Conservation (phyloP, 2,888 invertebrate species). For the Pollenia griseotomentosa region DNA sequence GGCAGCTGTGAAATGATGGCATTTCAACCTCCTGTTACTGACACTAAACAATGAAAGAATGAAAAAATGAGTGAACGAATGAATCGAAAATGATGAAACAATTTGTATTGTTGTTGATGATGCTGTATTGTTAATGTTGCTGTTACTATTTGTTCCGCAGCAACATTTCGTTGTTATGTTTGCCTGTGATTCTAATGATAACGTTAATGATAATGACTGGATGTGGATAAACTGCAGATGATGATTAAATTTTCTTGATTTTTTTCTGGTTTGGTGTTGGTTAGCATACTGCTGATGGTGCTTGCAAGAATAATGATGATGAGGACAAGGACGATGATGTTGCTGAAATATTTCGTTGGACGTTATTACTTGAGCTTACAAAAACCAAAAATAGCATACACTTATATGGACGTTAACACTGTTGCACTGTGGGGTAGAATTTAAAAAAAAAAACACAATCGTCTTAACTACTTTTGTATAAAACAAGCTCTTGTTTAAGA, state of each 20-base stretch:
- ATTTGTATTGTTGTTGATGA: conserved; percentile 44
- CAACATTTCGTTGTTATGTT: conserved; percentile 59
- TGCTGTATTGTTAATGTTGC: conserved; percentile 15
- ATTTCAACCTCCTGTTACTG: conserved; percentile 48
- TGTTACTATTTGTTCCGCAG: conserved; percentile 28
- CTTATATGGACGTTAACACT: neutral
- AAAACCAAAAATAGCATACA: neutral
- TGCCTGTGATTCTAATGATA: conserved; percentile 67
- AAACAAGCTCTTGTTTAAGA: too few relatives aligned
- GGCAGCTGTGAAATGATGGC: conserved; percentile 40
- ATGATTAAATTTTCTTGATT: conserved; percentile 49
- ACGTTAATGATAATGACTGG: conserved; percentile 65
- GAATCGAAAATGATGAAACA: conserved; percentile 55
- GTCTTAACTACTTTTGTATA: too few relatives aligned
- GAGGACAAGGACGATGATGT: conserved; percentile 9
- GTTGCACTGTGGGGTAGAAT: too few relatives aligned
- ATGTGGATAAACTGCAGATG: conserved; percentile 52
- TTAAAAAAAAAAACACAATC: too few relatives aligned
- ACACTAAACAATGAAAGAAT: conserved; percentile 19
- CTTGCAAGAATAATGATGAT: conserved; percentile 21
- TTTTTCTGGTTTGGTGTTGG: conserved; percentile 5
- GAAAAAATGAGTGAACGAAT: conserved; percentile 29
- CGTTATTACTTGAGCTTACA: conserved; percentile 37
- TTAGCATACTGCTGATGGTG: conserved; percentile 24
- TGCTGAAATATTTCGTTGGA: conserved; percentile 16